Evolutionary conservation across 2,888 invertebrate species (phyloP), one percentile per base, ranked within the genome.

Genomic region (Taphrorychus bicolor): DNA sequence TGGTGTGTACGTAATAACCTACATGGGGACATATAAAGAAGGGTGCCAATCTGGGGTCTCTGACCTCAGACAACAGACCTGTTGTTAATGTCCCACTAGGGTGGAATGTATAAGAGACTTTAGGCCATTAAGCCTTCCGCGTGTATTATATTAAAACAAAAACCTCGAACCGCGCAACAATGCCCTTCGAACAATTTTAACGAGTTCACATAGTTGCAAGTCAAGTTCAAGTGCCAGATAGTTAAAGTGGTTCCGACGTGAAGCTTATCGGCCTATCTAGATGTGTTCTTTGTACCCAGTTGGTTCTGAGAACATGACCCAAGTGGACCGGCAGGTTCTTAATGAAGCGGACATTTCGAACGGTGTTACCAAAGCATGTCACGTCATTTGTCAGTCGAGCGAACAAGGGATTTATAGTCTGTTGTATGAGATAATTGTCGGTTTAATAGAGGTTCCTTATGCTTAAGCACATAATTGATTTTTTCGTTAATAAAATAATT

Each of bases 31-130:
- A 32, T 32, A 32, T 32, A 32, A 32, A 32, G 14, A 14, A 45
- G 45, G 45, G 45, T 45, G 45, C 14, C 45, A 17, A 16, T 45
- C 17, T 16, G 45, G 59, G 66, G 61, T 62, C 66, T 58, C 52
- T 67, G 67, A 67, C 67, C 67, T 62, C 45, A 45, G 62, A 67
- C 67, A 67, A 67, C 58, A 57, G 57, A 61, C 61, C 61, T 61
- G 61, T 52, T 57, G 60, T 61, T 66, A 66, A 66, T 66, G 57
- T 60, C 60, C 59, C 66, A 57, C 61, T 52, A 17, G 60, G 57
- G 61, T 42, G 32, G 48, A 24, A 42, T 19, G 22, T 24, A 11
- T 52, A 17, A 59, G 19, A 19, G 53, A 65, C n/a, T 59, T 59
- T 59, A 14, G 32, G 17, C 16, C 1, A 56, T 56, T 32, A 16